These are phyloP conservation scores for Carposina sasakii DNA, from an alignment of 1,140 invertebrate species.

Conservation along the genomic window DNA sequence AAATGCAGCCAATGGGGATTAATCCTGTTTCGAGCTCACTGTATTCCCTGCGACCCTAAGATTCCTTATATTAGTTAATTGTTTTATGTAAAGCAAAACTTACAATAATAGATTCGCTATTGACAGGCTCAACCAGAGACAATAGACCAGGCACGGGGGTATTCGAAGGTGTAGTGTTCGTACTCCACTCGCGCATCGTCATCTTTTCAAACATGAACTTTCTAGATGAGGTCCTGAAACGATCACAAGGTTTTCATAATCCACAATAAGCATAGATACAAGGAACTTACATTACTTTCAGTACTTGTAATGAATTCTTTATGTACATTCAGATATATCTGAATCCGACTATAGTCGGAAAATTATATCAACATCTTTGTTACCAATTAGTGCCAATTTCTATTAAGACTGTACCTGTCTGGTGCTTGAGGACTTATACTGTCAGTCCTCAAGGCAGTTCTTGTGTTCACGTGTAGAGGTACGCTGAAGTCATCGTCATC, in stretches of 20 bases:
- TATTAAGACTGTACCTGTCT: constrained; percentile 55
- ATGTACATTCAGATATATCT: too few species aligned
- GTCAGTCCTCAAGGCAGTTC: constrained; percentile 51
- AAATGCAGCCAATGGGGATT: too few species aligned
- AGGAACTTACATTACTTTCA: too few species aligned
- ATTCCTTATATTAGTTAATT: background rate
- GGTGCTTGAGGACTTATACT: constrained; percentile 60
- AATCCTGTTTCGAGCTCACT: too few species aligned
- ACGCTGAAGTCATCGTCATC: constrained; percentile 79
- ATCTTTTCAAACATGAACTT: constrained; percentile 73
- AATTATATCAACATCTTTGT: too few species aligned
- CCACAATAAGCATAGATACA: too few species aligned
- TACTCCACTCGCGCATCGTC: constrained; percentile 69
- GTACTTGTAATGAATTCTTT: too few species aligned
- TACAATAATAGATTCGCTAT: constrained; percentile 46
- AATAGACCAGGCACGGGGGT: constrained; percentile 53
- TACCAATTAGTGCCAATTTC: too few species aligned
- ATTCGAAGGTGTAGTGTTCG: constrained; percentile 50
- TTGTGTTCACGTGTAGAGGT: constrained; percentile 78
- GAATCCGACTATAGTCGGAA: too few species aligned
- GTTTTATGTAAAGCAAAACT: constrained; percentile 10
- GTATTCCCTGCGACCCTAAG: too few species aligned
- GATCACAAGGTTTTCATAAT: too few species aligned
- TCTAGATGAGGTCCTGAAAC: constrained; percentile 75
- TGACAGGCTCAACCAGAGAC: constrained; percentile 54